phyloP scores from a whole-genome alignment of 2,888 invertebrate species.

The Meandrusa payeni region DNA sequence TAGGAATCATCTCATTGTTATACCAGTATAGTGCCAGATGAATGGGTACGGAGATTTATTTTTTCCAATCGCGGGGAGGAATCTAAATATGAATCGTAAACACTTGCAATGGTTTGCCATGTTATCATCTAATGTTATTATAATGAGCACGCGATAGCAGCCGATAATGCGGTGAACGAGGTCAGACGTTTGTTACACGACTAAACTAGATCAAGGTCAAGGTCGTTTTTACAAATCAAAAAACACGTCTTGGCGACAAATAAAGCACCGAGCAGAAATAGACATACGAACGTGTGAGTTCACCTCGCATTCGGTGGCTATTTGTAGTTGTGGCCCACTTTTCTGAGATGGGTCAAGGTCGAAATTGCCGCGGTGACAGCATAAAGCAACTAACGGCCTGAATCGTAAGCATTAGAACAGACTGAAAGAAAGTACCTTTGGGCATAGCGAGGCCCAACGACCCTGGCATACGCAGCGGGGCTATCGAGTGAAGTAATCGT shows the following conservation, averaged over 20 bases:
- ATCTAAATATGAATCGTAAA: slow-evolving; percentile 33
- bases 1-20: slow-evolving; percentile 7
- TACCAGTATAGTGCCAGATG: too few species aligned
- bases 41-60: too few species aligned
- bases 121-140: slow-evolving; percentile 54
- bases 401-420: neutral
- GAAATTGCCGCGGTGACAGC: slow-evolving; percentile 40
- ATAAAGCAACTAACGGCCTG: slow-evolving; percentile 4
- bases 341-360: slow-evolving; percentile 73
- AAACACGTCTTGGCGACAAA: slow-evolving; percentile 66
- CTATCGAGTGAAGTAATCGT: slow-evolving; percentile 66
- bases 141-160: slow-evolving; percentile 65
- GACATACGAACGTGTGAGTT: slow-evolving; percentile 52
- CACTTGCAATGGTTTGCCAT: slow-evolving; percentile 37
- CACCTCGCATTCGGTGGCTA: slow-evolving; percentile 66
- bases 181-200: slow-evolving; percentile 73
- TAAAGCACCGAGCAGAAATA: slow-evolving; percentile 63
- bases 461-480: slow-evolving; percentile 57
- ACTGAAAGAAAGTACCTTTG: slow-evolving; percentile 21
- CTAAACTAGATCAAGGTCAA: slow-evolving; percentile 79
- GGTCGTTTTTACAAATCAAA: slow-evolving; percentile 79
- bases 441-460: slow-evolving; percentile 37
- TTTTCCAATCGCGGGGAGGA: neutral
- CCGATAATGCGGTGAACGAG: slow-evolving; percentile 76
- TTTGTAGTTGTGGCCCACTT: slow-evolving; percentile 66